Conservation (phyloP, 2,113 vertebrate genomes). For the Tachuris rubrigastra region DNA sequence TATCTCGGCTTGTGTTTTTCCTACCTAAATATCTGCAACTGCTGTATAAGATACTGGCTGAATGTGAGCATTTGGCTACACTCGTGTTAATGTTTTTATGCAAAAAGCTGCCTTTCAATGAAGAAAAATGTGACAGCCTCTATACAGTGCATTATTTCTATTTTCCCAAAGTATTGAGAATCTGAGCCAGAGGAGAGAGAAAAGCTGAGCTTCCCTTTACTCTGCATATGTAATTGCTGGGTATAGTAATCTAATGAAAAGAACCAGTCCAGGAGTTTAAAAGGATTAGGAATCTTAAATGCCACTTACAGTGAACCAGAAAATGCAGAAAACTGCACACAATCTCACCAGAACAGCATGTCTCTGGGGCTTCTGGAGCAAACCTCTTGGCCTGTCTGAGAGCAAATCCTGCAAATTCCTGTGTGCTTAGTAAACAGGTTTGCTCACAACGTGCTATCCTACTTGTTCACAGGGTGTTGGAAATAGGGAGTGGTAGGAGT, state of each 20-base stretch:
- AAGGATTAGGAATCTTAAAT: constrained; percentile 15
- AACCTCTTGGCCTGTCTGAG: background rate
- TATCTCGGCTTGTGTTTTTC: background rate
- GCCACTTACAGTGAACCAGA: background rate
- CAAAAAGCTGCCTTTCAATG: background rate
- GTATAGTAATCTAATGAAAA: constrained; percentile 5
- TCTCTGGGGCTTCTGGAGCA: background rate
- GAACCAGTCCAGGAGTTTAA: background rate
- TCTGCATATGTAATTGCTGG: background rate
- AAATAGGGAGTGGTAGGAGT: background rate
- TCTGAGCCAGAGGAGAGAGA: background rate
- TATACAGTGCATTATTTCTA: background rate
- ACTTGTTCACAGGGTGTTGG: constrained; percentile 15
- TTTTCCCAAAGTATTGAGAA: background rate
- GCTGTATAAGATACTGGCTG: background rate
- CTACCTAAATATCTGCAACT: background rate
- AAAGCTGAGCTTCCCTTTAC: background rate
- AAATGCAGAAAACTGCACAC: background rate
- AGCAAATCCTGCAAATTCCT: constrained; percentile 18
- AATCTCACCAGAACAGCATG: background rate
- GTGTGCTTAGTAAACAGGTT: background rate
- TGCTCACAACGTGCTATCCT: background rate
- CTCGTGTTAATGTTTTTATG: background rate
- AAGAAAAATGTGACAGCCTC: background rate
- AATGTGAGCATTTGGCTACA: background rate